These are phyloP conservation scores for Gobio gobio DNA, from an alignment of 2,113 vertebrate species.

Conservation along the genomic window DNA sequence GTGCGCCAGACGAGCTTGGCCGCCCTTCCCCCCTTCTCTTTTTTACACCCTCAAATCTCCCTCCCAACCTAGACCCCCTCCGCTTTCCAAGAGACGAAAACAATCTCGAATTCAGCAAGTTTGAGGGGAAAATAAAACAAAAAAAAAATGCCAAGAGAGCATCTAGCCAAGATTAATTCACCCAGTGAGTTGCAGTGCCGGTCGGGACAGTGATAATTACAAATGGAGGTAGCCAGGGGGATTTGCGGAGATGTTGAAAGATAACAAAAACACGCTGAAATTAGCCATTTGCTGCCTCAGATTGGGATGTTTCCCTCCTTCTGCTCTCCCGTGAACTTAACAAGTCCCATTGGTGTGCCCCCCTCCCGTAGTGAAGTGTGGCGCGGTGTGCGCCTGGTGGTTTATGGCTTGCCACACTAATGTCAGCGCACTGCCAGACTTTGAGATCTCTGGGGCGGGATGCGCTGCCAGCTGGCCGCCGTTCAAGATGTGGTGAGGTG, in stretches of 20 bases:
- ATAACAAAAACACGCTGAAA: slow-evolving; percentile 58
- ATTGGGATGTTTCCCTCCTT: slow-evolving; percentile 35
- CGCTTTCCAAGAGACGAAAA: slow-evolving; percentile 28
- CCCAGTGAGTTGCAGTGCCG: slow-evolving; percentile 50
- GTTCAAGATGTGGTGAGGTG: slow-evolving; percentile 34
- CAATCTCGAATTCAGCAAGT: slow-evolving; percentile 33
- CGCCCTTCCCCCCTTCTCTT: slow-evolving; percentile 45
- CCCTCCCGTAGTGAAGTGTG: background rate
- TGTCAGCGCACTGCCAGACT: slow-evolving; percentile 48
- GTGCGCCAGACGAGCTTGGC: slow-evolving; percentile 43
- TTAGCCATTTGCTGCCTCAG: slow-evolving; percentile 48
- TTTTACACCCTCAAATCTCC: slow-evolving; percentile 38
- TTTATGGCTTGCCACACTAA: slow-evolving; percentile 49
- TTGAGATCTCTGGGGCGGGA: slow-evolving; percentile 49
- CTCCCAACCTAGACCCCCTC: slow-evolving; percentile 10
- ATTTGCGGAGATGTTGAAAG: slow-evolving; percentile 55
- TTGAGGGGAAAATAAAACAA: slow-evolving; percentile 1
- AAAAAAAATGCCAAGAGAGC: slow-evolving; percentile 22
- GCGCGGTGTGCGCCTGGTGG: background rate
- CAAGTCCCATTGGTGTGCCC: slow-evolving; percentile 33
- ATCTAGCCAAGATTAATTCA: slow-evolving; percentile 59
- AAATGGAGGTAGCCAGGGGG: slow-evolving; percentile 51
- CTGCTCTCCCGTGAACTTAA: slow-evolving; percentile 49
- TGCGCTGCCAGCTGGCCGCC: slow-evolving; percentile 55
- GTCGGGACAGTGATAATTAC: slow-evolving; percentile 54